Percentiles rank a stretch among this genome's conserved stretches.
These are phyloP conservation scores for Oncorhynchus mykiss DNA, from an alignment of 2,113 vertebrate species.

Conservation along the genomic window DNA sequence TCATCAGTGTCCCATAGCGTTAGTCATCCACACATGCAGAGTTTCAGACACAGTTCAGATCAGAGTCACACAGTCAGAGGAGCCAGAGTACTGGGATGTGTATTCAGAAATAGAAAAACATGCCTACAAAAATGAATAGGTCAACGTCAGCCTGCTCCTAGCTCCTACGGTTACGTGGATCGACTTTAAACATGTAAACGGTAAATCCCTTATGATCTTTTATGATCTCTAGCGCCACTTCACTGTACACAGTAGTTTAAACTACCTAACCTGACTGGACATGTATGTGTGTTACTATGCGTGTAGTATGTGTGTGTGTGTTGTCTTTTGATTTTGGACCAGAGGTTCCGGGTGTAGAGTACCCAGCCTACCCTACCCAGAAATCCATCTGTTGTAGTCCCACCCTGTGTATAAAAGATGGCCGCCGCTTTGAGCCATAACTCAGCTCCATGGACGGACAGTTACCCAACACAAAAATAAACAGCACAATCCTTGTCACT, in stretches of 20 bases:
- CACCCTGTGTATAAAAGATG: slow-evolving; percentile 43
- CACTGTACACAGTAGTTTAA: slow-evolving; percentile 34
- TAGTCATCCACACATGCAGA: slow-evolving; percentile 1
- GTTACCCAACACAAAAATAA: slow-evolving; percentile 31
- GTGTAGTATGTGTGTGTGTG: slow-evolving; percentile 21
- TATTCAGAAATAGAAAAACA: slow-evolving; percentile 17
- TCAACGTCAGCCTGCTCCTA: slow-evolving; percentile 26
- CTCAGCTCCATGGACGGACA: slow-evolving; percentile 30
- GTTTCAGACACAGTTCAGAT: slow-evolving; percentile 33
- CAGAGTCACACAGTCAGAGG: slow-evolving; percentile 17
- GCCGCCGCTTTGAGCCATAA: slow-evolving; percentile 25
- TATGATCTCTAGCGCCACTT: slow-evolving; percentile 7
- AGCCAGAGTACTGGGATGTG: slow-evolving; percentile 6
- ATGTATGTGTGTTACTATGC: neutral
- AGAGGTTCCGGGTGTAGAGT: slow-evolving; percentile 15
- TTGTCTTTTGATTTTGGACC: slow-evolving; percentile 40
- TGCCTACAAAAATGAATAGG: slow-evolving; percentile 20
- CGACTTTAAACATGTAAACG: slow-evolving; percentile 24
- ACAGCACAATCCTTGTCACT: slow-evolving; percentile 46
- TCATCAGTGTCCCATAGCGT: neutral
- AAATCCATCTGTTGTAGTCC: slow-evolving; percentile 31
- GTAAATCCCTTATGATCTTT: slow-evolving; percentile 8
- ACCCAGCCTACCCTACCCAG: slow-evolving; percentile 15
- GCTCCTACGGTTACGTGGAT: slow-evolving; percentile 21
- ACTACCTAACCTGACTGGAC: slow-evolving; percentile 20